Base-by-base conservation (phyloP, 2,797 vertebrate species). In the Ctenopoma multispine region DNA sequence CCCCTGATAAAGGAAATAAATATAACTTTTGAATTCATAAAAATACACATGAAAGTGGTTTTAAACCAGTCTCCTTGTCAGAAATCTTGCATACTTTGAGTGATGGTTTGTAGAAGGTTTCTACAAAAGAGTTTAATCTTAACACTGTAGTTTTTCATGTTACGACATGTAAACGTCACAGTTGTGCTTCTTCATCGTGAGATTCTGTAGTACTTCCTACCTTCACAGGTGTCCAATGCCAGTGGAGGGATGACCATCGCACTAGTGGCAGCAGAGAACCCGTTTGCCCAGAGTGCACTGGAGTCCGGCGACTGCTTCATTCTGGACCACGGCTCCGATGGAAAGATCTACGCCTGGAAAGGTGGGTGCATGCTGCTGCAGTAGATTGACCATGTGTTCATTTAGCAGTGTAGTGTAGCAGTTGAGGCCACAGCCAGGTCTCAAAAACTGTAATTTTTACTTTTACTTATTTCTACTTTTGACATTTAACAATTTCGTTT, bases 281-380 rank as follows among this genome's bases (percentile, higher is more conserved):
- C 98, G 2, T 99, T 99, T 54, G 88, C 95, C 29, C 98, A 99
- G 92, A 92, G 93, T 21, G 95, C 96, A 59, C 90, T 99, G 91
- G 93, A 83, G 49, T 96, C 97, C 0, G 95, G 96, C 0, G 98
- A 99, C 90, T 99, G 98, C 92, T 99, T 99, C 90, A 97, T 99
- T 71, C 93, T 99, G 90, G 98, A 99, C 82, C 96, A 99, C 0
- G 98, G 98, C 84, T 92, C 92, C 0, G 93, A 99, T 0, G 95
- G 96, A 13, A 98, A 95, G 92, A 98, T 99, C 94, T 99, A 97
- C n/a, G 93, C 98, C 73, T 99, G 98, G 98, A 99, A 99, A 97
- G 98, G 98, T 99, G 34, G 72, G 89, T 15, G 4, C 18, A 14
- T 7, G 43, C 11, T 36, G 50, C 24, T 10, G 36, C 24, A 18